Percentiles rank a stretch among this genome's conserved stretches.
Conservation (phyloP, 2,113 vertebrate genomes). For the Aythya baeri region DNA sequence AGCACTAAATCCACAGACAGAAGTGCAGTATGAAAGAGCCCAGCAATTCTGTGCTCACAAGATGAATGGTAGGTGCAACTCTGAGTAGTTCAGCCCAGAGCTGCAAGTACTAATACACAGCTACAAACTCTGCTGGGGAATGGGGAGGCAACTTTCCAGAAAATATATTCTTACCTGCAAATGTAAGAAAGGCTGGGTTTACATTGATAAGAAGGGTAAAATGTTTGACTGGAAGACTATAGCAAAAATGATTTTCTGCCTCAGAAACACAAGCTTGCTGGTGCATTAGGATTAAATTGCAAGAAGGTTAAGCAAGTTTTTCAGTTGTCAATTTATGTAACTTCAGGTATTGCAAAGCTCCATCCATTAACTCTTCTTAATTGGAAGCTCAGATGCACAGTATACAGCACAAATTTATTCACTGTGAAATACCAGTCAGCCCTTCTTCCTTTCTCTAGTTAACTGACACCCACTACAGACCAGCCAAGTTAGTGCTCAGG, state of each 20-base stretch:
- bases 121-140: not conserved
- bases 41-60: not conserved
- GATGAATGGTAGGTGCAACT: not conserved
- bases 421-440: not conserved
- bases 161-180: not conserved
- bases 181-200: not conserved
- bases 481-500: not conserved
- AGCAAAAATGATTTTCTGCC: not conserved
- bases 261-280: not conserved
- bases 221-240: not conserved
- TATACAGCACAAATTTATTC: not conserved
- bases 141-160: not conserved
- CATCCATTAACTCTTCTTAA: not conserved
- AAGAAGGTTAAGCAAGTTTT: not conserved
- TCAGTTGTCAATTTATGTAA: not conserved
- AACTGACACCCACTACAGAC: not conserved
- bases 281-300: not conserved
- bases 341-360: not conserved
- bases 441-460: not conserved
- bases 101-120: not conserved
- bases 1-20: not conserved
- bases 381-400: not conserved
- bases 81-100: not conserved
- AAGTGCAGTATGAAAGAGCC: not conserved
- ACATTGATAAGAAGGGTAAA: not conserved